Base-by-base conservation (phyloP, 2,113 vertebrate species). In the Tinamus guttatus region DNA sequence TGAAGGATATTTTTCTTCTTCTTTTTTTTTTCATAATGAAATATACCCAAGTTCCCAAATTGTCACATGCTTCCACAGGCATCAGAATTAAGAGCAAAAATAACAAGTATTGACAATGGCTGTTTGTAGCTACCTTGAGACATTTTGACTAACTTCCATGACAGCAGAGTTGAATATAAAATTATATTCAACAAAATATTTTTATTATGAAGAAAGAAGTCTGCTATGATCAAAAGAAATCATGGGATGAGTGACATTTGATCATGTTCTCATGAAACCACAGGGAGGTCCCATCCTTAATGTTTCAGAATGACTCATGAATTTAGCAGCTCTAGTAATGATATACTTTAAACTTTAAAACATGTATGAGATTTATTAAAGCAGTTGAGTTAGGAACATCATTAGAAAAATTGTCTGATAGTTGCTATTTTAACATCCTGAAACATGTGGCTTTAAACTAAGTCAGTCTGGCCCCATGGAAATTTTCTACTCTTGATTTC, bases 1-100 rank as follows among this genome's bases (percentile, higher is more conserved):
- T 18, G 5, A 5, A 13, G 2, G 2, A 8, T 0, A 7, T 6
- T 5, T 3, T 47, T 1, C 1, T 28, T 70, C 49, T 49, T 20
- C 5, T 49, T 73, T 4, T 2, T n/a, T 43, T 58, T 49, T 54
- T 54, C 7, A 2, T 70, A 65, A 56, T 49, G 43, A 75, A 69
- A 65, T 60, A 67, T 82, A 36, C 38, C 43, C 43, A 43, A 34
- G 18, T 32, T 24, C 22, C 65, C 78, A 69, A 51, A 81, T 24
- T 78, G 34, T 19, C 54, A 49, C 7, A 9, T 65, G 38, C 58
- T 74, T 89, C 51, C 13, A 62, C 62, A 12, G 59, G 7, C 13
- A 20, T 9, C 27, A 45, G 27, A 63, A 81, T 52, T 73, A 56
- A 58, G 9, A 87, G 59, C 13, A 36, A 94, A 87, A 90, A 58